Base-by-base conservation (phyloP, 1,140 invertebrate species). In the Pachyrhynchus sulphureomaculatus region DNA sequence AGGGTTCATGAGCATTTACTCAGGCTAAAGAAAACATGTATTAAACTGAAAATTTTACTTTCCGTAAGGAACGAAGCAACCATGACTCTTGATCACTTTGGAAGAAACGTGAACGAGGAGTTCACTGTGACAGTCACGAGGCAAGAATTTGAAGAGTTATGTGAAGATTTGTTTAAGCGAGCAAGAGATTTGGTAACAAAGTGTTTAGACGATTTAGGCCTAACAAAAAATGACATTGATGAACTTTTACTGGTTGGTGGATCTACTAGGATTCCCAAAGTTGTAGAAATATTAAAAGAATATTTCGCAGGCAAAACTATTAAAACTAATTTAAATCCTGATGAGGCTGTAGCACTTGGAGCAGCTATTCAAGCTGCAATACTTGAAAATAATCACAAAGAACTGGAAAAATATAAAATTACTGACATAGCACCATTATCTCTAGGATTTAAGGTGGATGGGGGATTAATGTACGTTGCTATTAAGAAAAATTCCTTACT, bases 111-210 rank as follows among this genome's bases (percentile, higher is more conserved):
- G 21, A 89, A 88, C 10, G 90, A 89, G 70, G 88, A 91, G 72
- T 83, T 91, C 83, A 89, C 88, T 72, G 66, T 89, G 34, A 89
- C 89, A 68, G 68, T 91, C n/a, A 81, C 86, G 5, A 73, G 89
- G 55, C 78, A 87, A 2, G 88, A 90, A 75, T 88, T 92, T 75
- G 90, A 92, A 76, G 78, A 74, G 20, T 76, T 92, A 17, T 86
- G 88, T 17, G 82, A 78, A 33, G 81, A 84, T 65, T 77, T 91
- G 24, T 84, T 92, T 53, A 87, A 88, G 71, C 17, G 49, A 24
- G 41, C 58, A 10, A 58, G 57, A 8, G 39, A 39, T 0, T 33
- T 63, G 10, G 44, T 66, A n/a, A 41, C 49, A 17, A 13, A 37
- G 12, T 66, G 59, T 48, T 23, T 66, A 4, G 15, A 12, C 3